Base-by-base conservation (phyloP, 2,797 vertebrate species). In the Pseudochromis fuscus region DNA sequence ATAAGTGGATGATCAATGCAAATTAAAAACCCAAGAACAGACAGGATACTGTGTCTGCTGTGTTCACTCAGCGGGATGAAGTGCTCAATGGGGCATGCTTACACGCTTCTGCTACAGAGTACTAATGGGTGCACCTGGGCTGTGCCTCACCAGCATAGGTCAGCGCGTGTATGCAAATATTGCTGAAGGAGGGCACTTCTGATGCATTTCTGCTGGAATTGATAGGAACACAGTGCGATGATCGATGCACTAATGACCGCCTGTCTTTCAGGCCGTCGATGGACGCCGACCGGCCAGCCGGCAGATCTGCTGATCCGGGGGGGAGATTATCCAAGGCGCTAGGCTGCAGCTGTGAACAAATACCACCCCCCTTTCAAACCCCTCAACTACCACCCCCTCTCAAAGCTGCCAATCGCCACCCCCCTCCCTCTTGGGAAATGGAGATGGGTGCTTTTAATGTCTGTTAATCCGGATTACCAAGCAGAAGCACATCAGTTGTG, bases 391-490 rank as follows among this genome's bases (percentile, higher is more conserved):
- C 23, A 28, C 15, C 50, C 40, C 33, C 2, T 7, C 64, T 60
- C 72, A n/a, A 45, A 24, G 45, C 74, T 78, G 55, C 84, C 75
- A 69, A 69, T 72, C 24, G 33, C 73, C 31, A 2, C 72, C 77
- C 23, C 79, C 79, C 76, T 40, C 75, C 85, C 89, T 82, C 88
- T 67, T 59, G 93, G 90, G 91, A 93, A 92, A 93, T 84, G 70
- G 87, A 93, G 92, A 93, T 81, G 86, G 85, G 77, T 67, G 79
- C 81, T 91, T 95, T 92, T 88, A 90, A 91, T 89, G 90, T 93
- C 72, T 18, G 79, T 82, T 95, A 94, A 94, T 94, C 93, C 91
- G 92, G 93, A 93, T 95, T 94, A 94, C 83, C 72, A 78, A 77
- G 84, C 82, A 87, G 79, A 81, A 72, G 70, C 91, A 88, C 89